Conservation (phyloP, 2,113 vertebrate genomes). For the Phyllopteryx taeniolatus region DNA sequence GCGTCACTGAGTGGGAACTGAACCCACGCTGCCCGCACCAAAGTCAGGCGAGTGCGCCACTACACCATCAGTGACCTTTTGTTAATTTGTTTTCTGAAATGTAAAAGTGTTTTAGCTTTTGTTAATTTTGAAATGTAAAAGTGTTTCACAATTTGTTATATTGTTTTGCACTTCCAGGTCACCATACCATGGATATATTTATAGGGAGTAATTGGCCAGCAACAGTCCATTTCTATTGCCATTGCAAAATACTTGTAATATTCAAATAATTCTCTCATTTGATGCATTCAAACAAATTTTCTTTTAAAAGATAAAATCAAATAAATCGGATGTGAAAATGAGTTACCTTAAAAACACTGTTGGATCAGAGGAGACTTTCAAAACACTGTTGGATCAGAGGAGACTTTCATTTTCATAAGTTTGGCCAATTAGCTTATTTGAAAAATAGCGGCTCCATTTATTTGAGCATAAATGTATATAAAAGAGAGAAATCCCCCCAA, state of each 20-base stretch:
- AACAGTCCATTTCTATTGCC: not conserved
- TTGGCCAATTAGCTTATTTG: slow-evolving; percentile 48
- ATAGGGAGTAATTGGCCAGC: not conserved
- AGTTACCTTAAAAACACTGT: slow-evolving; percentile 53
- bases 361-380: slow-evolving; percentile 59
- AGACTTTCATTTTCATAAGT: slow-evolving; percentile 60
- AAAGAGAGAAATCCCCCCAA: not conserved
- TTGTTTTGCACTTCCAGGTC: too few species aligned
- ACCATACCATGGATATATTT: too few species aligned
- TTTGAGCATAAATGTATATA: slow-evolving; percentile 13
- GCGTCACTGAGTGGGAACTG: too few species aligned
- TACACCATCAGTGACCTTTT: too few species aligned
- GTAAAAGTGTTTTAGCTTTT: too few species aligned
- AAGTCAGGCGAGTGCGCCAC: too few species aligned
- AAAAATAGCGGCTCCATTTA: slow-evolving; percentile 36
- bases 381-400: slow-evolving; percentile 53
- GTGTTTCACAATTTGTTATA: too few species aligned
- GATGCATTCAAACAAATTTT: not conserved
- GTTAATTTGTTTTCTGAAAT: too few species aligned
- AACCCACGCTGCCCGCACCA: too few species aligned
- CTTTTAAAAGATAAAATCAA: slow-evolving; percentile 47
- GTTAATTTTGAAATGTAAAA: too few species aligned
- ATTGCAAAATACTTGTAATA: not conserved
- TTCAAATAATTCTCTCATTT: not conserved
- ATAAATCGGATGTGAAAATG: slow-evolving; percentile 58